A percentile compares a stretch with the other conserved stretches of the same genome.
Conservation (phyloP, 2,797 vertebrate species). For the Pipistrellus pygmaeus region DNA sequence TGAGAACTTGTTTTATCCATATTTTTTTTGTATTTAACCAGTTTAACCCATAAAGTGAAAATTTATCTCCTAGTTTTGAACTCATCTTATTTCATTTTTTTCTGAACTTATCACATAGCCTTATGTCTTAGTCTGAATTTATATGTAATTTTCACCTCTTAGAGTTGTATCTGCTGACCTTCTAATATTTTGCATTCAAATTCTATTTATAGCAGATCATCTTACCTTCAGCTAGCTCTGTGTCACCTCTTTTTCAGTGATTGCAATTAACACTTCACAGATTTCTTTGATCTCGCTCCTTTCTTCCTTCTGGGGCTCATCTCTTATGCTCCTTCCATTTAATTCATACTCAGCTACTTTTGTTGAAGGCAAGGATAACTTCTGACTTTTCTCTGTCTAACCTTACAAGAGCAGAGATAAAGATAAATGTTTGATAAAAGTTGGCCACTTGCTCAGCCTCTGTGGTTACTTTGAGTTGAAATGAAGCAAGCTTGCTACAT, state of each 20-base stretch:
- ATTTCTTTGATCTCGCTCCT: slow-evolving; percentile 48
- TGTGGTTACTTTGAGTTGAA: slow-evolving; percentile 27
- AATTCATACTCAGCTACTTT: slow-evolving; percentile 40
- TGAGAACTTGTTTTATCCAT: neutral
- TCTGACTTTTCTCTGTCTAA: neutral
- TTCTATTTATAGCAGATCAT: slow-evolving; percentile 49
- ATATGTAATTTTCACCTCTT: slow-evolving; percentile 57
- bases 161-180: slow-evolving; percentile 72
- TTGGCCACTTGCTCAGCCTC: neutral
- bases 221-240: slow-evolving; percentile 36
- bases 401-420: neutral
- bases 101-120: slow-evolving; percentile 40
- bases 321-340: slow-evolving; percentile 48
- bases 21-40: neutral
- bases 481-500: slow-evolving; percentile 22
- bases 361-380: slow-evolving; percentile 28
- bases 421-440: slow-evolving; percentile 28
- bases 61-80: slow-evolving; percentile 30
- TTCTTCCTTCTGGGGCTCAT: slow-evolving; percentile 43
- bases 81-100: neutral
- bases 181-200: slow-evolving; percentile 54
- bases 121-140: slow-evolving; percentile 65
- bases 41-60: slow-evolving; percentile 40
- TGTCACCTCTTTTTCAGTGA: slow-evolving; percentile 52
- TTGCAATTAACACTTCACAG: slow-evolving; percentile 63